Conservation (phyloP, 1,140 invertebrate species). For the Ceratosolen fusciceps region DNA sequence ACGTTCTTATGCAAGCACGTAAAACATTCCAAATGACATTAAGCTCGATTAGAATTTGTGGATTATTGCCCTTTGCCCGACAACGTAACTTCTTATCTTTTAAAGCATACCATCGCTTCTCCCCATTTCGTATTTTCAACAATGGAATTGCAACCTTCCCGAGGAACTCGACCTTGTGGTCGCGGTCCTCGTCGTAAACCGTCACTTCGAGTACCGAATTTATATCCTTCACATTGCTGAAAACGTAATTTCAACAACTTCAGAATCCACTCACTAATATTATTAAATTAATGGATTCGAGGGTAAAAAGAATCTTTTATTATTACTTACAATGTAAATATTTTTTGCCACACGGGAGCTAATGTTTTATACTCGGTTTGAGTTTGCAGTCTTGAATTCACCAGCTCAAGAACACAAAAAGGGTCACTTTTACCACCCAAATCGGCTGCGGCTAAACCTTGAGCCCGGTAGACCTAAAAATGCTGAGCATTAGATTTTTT, state of each 20-base stretch:
- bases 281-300: too few species aligned
- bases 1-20: constrained; percentile 89
- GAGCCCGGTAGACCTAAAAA: constrained; percentile 83
- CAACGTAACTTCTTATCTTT: constrained; percentile 95
- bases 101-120: constrained; percentile 95
- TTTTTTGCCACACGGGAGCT: constrained; percentile 97
- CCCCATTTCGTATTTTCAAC: constrained; percentile 88
- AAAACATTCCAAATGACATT: constrained; percentile 93
- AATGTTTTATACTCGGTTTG: constrained; percentile 99
- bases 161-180: constrained; percentile 98
- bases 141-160: constrained; percentile 94
- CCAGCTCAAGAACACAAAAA: constrained; percentile 96
- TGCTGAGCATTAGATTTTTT: too few species aligned
- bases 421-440: constrained; percentile 96
- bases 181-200: constrained; percentile 97
- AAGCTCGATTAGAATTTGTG: constrained; percentile 94
- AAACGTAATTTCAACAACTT: neutral
- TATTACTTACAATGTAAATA: constrained; percentile 96
- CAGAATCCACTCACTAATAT: too few species aligned
- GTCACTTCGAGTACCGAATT: constrained; percentile 97
- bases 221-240: constrained; percentile 96
- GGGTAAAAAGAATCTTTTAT: too few species aligned
- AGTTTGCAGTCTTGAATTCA: constrained; percentile 95
- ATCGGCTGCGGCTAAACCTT: constrained; percentile 91
- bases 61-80: constrained; percentile 90